A percentile compares a stretch with the other conserved stretches of the same genome.
These are phyloP conservation scores for Spodoptera litura DNA, from an alignment of 1,140 invertebrate genomes.

Conservation along the genomic window DNA sequence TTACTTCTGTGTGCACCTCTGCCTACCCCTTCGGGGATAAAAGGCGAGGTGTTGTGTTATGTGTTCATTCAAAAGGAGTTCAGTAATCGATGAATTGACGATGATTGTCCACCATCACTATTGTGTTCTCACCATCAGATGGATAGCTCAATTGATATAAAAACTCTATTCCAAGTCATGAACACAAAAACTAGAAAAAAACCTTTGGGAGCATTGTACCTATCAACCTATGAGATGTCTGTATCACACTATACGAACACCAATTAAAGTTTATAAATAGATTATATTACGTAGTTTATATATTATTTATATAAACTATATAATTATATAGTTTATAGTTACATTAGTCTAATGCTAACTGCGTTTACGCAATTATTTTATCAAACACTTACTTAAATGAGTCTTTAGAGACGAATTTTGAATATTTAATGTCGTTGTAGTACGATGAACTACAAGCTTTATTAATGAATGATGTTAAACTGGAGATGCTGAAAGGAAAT, in stretches of 20 bases:
- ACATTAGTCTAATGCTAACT: no score
- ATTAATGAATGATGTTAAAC: no score
- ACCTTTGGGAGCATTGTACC: constrained; percentile 9
- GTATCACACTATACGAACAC: constrained; percentile 1
- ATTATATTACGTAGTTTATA: background rate
- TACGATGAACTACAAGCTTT: no score
- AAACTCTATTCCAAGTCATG: background rate
- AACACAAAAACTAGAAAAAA: background rate
- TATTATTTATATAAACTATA: background rate
- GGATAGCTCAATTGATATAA: constrained; percentile 9
- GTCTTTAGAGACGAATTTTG: no score
- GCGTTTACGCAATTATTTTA: no score
- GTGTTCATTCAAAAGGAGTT: constrained; percentile 5
- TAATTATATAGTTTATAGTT: background rate
- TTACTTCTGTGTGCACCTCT: no score
- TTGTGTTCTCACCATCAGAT: constrained; percentile 5
- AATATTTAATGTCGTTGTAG: no score
- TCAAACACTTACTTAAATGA: no score
- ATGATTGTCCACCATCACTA: background rate
- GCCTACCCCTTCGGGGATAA: no score
- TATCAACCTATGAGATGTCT: background rate
- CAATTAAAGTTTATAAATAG: constrained; percentile 24
- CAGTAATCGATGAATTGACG: constrained; percentile 26
- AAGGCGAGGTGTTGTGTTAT: no score
- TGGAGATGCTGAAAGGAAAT: no score